Evolutionary conservation across 2,797 vertebrate species (phyloP).

Genomic region (Sylvia borin): DNA sequence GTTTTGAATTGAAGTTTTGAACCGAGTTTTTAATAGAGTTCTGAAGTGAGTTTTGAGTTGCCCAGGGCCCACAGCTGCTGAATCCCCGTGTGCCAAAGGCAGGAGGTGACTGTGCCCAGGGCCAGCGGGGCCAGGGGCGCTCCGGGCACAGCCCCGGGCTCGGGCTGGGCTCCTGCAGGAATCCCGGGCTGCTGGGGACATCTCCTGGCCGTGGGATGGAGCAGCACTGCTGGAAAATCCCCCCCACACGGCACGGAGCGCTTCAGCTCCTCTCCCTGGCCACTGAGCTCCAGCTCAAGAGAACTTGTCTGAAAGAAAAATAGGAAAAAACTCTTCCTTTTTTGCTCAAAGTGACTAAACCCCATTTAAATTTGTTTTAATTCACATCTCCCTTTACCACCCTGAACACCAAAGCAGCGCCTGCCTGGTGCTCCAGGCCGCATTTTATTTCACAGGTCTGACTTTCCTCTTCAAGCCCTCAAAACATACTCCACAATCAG

Average conservation of each 20-base stretch:
- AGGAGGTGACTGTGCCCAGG: background rate
- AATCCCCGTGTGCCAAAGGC: background rate
- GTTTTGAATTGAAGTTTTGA: too few species aligned
- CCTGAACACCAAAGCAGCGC: background rate
- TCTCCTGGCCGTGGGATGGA: constrained; percentile 55
- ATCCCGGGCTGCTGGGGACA: constrained; percentile 35
- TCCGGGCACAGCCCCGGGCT: background rate
- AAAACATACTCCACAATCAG: background rate
- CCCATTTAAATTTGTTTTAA: background rate
- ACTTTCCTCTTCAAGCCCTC: background rate
- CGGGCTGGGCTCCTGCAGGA: background rate
- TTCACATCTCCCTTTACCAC: background rate
- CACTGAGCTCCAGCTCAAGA: background rate
- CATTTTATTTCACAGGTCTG: background rate
- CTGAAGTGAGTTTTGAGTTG: background rate
- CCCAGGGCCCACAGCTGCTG: accelerated
- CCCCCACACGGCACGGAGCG: accelerated
- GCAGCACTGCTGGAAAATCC: background rate
- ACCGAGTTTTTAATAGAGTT: too few species aligned
- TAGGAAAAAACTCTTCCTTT: accelerated
- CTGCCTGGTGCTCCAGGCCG: background rate
- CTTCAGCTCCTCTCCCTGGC: background rate
- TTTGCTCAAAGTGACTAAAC: background rate
- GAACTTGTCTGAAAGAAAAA: background rate
- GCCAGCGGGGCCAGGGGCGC: background rate